These are phyloP conservation scores for Rousettus leschenaultii DNA, from an alignment of 2,113 vertebrate genomes.

Conservation along the genomic window DNA sequence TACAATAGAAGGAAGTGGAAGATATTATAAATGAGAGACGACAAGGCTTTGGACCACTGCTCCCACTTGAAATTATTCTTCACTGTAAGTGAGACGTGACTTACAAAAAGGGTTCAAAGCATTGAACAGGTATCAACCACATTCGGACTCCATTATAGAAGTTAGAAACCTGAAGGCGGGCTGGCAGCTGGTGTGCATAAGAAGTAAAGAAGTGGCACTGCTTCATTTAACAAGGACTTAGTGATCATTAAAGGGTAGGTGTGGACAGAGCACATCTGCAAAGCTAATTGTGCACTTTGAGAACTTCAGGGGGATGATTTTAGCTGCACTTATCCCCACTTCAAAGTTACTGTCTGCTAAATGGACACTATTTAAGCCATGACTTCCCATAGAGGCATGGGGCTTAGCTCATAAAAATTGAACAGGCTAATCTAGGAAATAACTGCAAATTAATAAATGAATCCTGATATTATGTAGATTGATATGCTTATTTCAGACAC, in stretches of 20 bases:
- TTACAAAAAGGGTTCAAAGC: background rate
- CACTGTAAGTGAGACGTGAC: background rate
- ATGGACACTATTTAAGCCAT: background rate
- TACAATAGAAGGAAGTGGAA: background rate
- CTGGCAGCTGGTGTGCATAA: background rate
- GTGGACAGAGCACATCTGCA: background rate
- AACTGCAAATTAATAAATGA: slow-evolving; percentile 62
- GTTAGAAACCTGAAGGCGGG: background rate
- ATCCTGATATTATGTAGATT: slow-evolving; percentile 67
- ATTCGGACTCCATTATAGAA: background rate
- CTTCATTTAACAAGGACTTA: background rate
- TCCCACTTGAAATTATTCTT: background rate
- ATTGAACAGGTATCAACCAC: background rate
- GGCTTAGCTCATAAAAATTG: slow-evolving; percentile 45
- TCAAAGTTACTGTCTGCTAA: slow-evolving; percentile 47
- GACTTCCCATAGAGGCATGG: background rate
- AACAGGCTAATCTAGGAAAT: slow-evolving; percentile 53
- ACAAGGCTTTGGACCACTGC: background rate
- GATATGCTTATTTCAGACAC: slow-evolving; percentile 65
- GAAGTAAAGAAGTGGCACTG: background rate
- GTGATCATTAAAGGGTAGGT: background rate
- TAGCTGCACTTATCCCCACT: background rate
- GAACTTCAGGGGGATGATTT: slow-evolving; percentile 14
- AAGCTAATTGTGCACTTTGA: slow-evolving; percentile 30
- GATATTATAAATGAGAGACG: background rate